phyloP scores from a whole-genome alignment of 2,888 invertebrate genomes.

The Napeogenes inachia region DNA sequence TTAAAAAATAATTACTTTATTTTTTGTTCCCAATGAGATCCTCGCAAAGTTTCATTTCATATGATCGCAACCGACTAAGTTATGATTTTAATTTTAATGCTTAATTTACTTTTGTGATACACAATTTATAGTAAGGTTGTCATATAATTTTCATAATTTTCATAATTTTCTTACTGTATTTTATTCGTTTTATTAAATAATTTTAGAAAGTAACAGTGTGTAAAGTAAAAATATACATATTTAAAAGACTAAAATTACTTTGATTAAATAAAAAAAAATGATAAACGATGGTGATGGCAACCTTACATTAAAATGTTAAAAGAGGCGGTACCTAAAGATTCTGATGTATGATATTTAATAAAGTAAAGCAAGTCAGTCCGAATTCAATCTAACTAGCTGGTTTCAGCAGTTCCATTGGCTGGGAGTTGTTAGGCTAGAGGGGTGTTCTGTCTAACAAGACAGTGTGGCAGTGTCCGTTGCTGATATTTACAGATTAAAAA shows the following conservation, averaged over 20 bases:
- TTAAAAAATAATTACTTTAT: slow-evolving; percentile 39
- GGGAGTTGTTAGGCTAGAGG: slow-evolving; percentile 47
- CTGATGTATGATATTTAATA: slow-evolving; percentile 13
- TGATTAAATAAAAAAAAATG: not conserved
- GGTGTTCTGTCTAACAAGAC: slow-evolving; percentile 53
- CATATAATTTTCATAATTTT: slow-evolving; percentile 33
- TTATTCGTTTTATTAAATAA: not conserved
- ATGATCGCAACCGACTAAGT: slow-evolving; percentile 49
- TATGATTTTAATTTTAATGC: slow-evolving; percentile 10
- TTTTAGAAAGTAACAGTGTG: not conserved
- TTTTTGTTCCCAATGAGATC: slow-evolving; percentile 28
- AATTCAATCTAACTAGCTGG: slow-evolving; percentile 49
- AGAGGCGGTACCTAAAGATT: slow-evolving; percentile 43
- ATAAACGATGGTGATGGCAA: slow-evolving; percentile 52
- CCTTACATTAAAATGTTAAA: slow-evolving; percentile 57
- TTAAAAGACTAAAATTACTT: not conserved
- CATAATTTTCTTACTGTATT: not conserved
- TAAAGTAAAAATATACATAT: not conserved
- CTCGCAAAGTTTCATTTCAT: slow-evolving; percentile 49
- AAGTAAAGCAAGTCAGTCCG: slow-evolving; percentile 32
- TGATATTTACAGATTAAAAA: slow-evolving; percentile 69
- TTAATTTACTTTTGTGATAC: slow-evolving; percentile 18
- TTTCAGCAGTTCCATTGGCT: slow-evolving; percentile 60
- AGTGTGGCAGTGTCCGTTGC: slow-evolving; percentile 72
- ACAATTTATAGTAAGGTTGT: slow-evolving; percentile 54